Base-by-base conservation (phyloP, 2,113 vertebrate genomes). In the Petromus typicus region DNA sequence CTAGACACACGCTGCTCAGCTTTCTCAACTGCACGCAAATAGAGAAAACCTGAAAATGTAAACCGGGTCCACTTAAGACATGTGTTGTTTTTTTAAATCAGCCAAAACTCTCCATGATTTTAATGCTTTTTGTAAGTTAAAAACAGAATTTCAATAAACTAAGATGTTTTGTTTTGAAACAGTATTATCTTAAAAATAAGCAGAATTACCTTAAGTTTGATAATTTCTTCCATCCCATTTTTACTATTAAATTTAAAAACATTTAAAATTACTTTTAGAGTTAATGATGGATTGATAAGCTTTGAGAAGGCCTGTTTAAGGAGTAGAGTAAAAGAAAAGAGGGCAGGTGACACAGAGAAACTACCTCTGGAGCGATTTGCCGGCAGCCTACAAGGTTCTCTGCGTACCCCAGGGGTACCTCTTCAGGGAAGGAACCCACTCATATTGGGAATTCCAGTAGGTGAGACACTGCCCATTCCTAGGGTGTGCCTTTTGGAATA, bases 401-500 rank as follows among this genome's bases (percentile, higher is more conserved):
- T 51, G 56, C 30, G 12, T 4, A 2, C 51, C 78, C 61, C 82
- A 80, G 83, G 87, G 94, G 83, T 25, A 32, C 32, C 48, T 94
- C 86, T 64, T 84, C 78, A 79, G 37, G 45, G 51, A 89, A 34
- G 43, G 34, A 92, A 92, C 78, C 45, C 61, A 86, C 82, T 45
- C 67, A 63, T 59, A n/a, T 66, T 94, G 69, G 40, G 75, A 91
- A 83, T 89, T 83, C 92, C 76, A 83, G 73, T 81, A 71, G 86
- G 56, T 48, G 94, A 95, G 95, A 80, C 37, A 90, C 6, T 59
- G 80, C 76, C 92, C 87, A 86, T 92, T 92, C 32, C 32, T 37
- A 86, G 18, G 81, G 76, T 94, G 94, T 91, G 76, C 76, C 59
- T 96, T 95, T 86, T 94, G 59, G 93, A 96, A 93, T 90, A 90